Evolutionary conservation across 2,113 vertebrate genomes (phyloP).

Genomic region (Dendrocopos noguchii): DNA sequence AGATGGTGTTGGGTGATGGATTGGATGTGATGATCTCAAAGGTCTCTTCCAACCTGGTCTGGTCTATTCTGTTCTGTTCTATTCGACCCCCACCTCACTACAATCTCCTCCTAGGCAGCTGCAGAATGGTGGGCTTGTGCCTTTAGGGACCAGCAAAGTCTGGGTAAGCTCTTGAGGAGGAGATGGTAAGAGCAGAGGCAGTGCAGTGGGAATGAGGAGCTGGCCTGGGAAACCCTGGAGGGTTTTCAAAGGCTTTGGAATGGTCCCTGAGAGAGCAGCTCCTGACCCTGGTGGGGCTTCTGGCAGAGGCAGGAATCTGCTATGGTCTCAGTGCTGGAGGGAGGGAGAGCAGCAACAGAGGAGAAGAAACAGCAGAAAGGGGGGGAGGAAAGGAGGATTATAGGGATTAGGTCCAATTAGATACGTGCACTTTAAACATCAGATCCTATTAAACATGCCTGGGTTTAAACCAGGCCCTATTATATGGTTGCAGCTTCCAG

Average conservation of each 20-base stretch:
- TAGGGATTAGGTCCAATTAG: constrained; percentile 50
- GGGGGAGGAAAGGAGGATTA: background rate
- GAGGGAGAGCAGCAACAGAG: background rate
- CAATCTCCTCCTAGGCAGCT: too few relatives aligned
- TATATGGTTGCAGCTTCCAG: background rate
- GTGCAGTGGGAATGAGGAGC: background rate
- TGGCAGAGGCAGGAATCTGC: fast-evolving
- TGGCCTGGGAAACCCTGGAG: background rate
- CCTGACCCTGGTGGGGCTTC: background rate
- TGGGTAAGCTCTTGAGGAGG: background rate
- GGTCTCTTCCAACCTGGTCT: too few relatives aligned
- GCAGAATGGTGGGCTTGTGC: background rate
- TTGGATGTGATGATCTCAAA: too few relatives aligned
- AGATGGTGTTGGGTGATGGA: too few relatives aligned
- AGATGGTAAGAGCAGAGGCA: background rate
- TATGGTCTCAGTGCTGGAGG: fast-evolving
- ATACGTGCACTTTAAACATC: background rate
- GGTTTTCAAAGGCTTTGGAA: background rate
- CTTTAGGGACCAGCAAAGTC: too few relatives aligned
- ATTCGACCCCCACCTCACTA: too few relatives aligned
- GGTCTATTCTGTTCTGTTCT: too few relatives aligned
- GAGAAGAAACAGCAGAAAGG: background rate
- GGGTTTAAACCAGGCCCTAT: constrained; percentile 9
- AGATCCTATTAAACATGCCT: constrained; percentile 48
- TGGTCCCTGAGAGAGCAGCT: background rate